Conservation (phyloP, 2,888 invertebrate species). For the Trichogramma dendrolimi region DNA sequence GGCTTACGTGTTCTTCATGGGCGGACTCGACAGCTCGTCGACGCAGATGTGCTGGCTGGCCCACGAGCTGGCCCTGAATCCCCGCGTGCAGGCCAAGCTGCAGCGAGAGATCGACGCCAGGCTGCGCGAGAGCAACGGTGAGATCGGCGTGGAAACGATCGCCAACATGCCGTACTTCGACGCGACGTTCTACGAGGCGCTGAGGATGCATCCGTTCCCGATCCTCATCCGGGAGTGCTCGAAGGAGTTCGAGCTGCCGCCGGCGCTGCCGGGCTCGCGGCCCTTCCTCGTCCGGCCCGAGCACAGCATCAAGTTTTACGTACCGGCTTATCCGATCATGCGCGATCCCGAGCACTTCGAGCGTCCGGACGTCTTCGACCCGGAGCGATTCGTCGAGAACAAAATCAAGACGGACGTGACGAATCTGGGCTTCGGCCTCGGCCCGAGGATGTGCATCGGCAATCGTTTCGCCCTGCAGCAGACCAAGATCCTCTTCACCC, state of each 20-base stretch:
- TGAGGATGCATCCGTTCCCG: conserved; percentile 32
- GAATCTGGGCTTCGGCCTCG: too few species aligned
- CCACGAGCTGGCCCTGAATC: conserved; percentile 43
- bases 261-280: conserved; percentile 39
- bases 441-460: too few species aligned
- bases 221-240: conserved; percentile 41
- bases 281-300: conserved; percentile 42
- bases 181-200: conserved; percentile 50
- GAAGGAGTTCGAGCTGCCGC: conserved; percentile 42
- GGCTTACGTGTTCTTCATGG: conserved; percentile 46
- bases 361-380: conserved; percentile 49
- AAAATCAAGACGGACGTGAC: conserved; percentile 4
- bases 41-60: conserved; percentile 36
- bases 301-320: conserved; percentile 30
- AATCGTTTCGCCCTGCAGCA: too few species aligned
- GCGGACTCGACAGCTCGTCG: conserved; percentile 40
- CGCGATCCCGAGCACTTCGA: conserved; percentile 45
- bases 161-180: conserved; percentile 56
- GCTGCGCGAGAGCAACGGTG: conserved; percentile 39
- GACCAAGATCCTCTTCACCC: too few species aligned
- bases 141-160: conserved; percentile 49
- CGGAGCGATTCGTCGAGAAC: conserved; percentile 41
- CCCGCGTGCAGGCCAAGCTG: conserved; percentile 51
- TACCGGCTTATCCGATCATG: conserved; percentile 47
- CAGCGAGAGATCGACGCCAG: conserved; percentile 40